phyloP scores from a whole-genome alignment of 2,797 vertebrate species.

The Tangara arthus region DNA sequence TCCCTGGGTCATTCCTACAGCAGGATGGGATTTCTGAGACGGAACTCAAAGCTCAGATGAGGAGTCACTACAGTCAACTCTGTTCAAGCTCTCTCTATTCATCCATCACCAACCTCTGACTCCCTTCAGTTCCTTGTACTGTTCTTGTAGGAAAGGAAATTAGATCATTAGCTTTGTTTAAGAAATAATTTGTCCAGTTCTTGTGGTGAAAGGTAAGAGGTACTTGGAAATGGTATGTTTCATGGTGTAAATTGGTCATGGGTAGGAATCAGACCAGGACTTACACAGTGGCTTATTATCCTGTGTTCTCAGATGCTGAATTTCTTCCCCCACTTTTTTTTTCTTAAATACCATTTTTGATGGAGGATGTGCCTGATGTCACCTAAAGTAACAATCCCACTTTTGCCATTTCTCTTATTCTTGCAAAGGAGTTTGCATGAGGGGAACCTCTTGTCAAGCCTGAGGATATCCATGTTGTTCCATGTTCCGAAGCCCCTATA shows the following conservation, averaged over 20 bases:
- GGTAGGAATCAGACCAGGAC: neutral
- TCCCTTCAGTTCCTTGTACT: neutral
- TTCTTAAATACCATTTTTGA: neutral
- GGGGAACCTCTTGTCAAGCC: neutral
- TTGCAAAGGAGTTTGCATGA: neutral
- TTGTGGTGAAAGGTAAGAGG: neutral
- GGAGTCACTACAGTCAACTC: neutral
- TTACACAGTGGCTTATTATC: fast-evolving
- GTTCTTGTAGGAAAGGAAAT: neutral
- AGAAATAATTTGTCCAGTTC: neutral
- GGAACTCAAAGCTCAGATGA: neutral
- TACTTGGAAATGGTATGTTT: neutral
- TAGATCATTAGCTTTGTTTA: neutral
- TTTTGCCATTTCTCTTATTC: neutral
- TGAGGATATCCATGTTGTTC: neutral
- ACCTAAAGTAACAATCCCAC: neutral
- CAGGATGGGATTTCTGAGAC: neutral
- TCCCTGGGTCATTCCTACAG: neutral
- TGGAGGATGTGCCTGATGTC: neutral
- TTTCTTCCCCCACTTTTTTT: neutral
- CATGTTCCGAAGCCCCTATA: neutral
- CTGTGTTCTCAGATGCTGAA: neutral
- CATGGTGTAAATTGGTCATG: neutral
- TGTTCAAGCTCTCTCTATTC: neutral
- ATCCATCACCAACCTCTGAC: neutral